Percentiles rank a stretch among this genome's conserved stretches.
These are phyloP conservation scores for Sigmodon hispidus DNA, from an alignment of 2,113 vertebrate species.

Conservation along the genomic window DNA sequence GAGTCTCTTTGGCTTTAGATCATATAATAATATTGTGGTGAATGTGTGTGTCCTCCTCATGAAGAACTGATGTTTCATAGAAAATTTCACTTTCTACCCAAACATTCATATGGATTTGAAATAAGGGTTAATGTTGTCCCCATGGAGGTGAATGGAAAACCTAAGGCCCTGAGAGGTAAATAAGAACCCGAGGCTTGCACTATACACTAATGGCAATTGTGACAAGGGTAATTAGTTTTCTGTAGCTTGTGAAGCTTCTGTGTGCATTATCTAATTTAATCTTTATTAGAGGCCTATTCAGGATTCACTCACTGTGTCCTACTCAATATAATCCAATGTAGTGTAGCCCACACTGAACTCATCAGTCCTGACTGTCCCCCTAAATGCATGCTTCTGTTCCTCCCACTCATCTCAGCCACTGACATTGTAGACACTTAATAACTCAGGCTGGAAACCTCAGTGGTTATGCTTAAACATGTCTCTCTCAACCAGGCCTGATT, in stretches of 20 bases:
- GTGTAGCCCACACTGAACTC: neutral
- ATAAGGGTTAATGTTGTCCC: neutral
- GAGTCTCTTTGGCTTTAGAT: slow-evolving; percentile 45
- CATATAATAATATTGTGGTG: slow-evolving; percentile 40
- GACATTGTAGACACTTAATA: neutral
- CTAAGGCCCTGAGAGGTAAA: slow-evolving; percentile 37
- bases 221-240: slow-evolving; percentile 56
- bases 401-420: neutral
- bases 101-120: slow-evolving; percentile 7
- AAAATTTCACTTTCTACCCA: slow-evolving; percentile 43
- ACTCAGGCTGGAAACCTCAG: neutral
- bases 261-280: slow-evolving; percentile 62
- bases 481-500: neutral
- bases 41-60: slow-evolving; percentile 7
- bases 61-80: slow-evolving; percentile 35
- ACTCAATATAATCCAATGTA: neutral
- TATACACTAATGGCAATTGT: slow-evolving; percentile 33
- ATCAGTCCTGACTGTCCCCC: neutral
- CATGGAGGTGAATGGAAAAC: slow-evolving; percentile 12
- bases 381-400: neutral
- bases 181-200: neutral
- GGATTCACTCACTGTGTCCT: slow-evolving; percentile 5
- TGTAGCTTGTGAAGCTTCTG: slow-evolving; percentile 37
- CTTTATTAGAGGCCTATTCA: slow-evolving; percentile 42
- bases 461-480: neutral